Evolutionary conservation across 92 coral and sea anemone genomes (phyloP), one percentile per base, ranked within the genome.

Genomic region (Hydrozoanthus gracilis): DNA sequence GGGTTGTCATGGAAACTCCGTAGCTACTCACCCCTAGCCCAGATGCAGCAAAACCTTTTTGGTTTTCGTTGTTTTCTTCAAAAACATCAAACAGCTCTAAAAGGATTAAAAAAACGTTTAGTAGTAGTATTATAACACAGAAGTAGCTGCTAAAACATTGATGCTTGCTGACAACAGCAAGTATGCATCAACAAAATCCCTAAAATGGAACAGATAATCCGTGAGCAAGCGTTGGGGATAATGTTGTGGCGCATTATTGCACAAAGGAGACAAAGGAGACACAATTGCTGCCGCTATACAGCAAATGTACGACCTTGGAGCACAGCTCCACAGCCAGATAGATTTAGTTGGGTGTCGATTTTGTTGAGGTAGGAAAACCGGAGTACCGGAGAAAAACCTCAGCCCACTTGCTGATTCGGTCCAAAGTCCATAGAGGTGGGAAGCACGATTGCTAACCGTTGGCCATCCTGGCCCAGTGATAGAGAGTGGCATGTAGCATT

Each of bases 1-100:
- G 88, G 8, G 96, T 95, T 88, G 98, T 95, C 98, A 95, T 95
- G 91, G 98, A 93, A 16, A 95, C 98, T 44, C 97, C 98, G 76
- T 95, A 95, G 73, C 98, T 95, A 58, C 90, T 88, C 54, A 95
- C 98, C 0, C 97, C 98, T 6, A 95, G 88, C 47, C 52, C 72
- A 8, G 92, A 79, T 2, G 98, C 98, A 6, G 95, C 78, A 78
- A 91, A 88, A 6, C 71, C 93, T 12, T 91, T 93, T 17, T 86
- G 45, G 73, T 87, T 64, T 14, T 86, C 94, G 84, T 86, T 92
- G 89, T 89, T 86, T n/a, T 90, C 94, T 74, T 95, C 98, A n/a
- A 95, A 85, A 5, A 93, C 66, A 18, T 90, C 76, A 76, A 95
- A 94, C 47, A 95, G 68, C n/a, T 86, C 98, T 95, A 27, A 27